Evolutionary conservation across 2,888 invertebrate species (phyloP), one percentile per base, ranked within the genome.

Genomic region (Orchestes rusci): DNA sequence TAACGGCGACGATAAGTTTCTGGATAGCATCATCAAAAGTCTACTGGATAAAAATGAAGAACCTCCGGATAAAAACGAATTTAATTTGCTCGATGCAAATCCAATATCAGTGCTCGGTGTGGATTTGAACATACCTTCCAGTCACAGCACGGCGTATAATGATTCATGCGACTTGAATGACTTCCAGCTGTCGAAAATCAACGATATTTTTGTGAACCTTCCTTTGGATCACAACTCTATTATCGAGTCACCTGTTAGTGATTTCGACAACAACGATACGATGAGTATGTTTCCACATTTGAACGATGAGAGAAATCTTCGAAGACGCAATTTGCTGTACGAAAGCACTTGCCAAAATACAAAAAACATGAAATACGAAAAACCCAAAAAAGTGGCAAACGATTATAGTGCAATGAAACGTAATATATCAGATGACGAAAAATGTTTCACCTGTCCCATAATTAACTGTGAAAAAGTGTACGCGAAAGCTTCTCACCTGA

Each of bases 401-500:
- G 56, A 60, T 2, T 60, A 64, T 30, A 64, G 61, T 41, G 20
- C 18, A 4, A 59, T 54, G n/a, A 49, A 42, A 31, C 10, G 5
- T 7, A 5, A 5, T 10, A 7, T 10, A 23, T 4, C 40, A 10
- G 56, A 56, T 37, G 63, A 64, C 7, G 66, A 76, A 59, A 76
- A 76, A 56, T 73, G 73, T 58, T 88, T 75, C 68, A 77, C 76
- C 51, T 87, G 80, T 67, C 79, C 81, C 1, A 82, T 81, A 53
- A 73, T 74, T 3, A 77, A 77, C 37, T 89, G 89, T 59, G 76
- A 77, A 15, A 86, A 92, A 71, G 72, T 87, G 2, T 93, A 93
- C 59, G 87, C 89, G 20, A 93, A 93, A 64, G 84, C 89, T 2
- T 91, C 91, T 1, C 92, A 93, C 64, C 73, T 93, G 29, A 87